Evolutionary conservation across 2,888 invertebrate genomes (phyloP), one percentile per base, ranked within the genome.

Genomic region (Amblyteles armatorius): DNA sequence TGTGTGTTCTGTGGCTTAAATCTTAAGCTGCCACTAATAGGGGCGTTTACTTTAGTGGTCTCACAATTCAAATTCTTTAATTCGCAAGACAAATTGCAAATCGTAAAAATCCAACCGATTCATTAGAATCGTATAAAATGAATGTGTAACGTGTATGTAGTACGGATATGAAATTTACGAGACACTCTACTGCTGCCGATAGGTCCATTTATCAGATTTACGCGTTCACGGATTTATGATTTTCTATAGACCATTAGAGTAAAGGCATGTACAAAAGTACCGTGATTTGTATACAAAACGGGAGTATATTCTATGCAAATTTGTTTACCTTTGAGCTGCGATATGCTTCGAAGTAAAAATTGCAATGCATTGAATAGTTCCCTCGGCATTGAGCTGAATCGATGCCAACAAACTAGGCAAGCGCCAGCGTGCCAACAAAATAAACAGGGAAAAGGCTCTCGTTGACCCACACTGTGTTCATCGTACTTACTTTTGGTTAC

Each of bases 271-370:
- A 26, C 7, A 26, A 33, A 48, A 19, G 69, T 33, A 55, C 19
- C n/a, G 72, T 72, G 55, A 19, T 50, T 72, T 57, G n/a, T 72
- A 36, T 33, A 52, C n/a, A 72, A 72, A 72, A 71, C 29, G 2
- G n/a, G 33, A 26, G 6, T n/a, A 11, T 13, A 7, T n/a, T 52
- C n/a, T 26, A 33, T 33, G 50, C 1, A 16, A 71, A 29, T 6
- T 52, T 50, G n/a, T 71, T 50, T 50, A 26, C 50, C 52, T 50
- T 50, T 71, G 52, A 52, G 33, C 50, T 29, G 50, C 6, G 33
- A 33, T 63, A 63, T 16, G 69, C 50, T 29, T n/a, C 9, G n/a
- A 71, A 71, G 52, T 48, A 29, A 29, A 71, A 50, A 29, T 26
- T 13, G 50, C 69, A 1, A 48, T 71, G 33, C 50, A 33, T 71